phyloP scores from a whole-genome alignment of 2,888 invertebrate genomes.

The Calameuta pallipes region DNA sequence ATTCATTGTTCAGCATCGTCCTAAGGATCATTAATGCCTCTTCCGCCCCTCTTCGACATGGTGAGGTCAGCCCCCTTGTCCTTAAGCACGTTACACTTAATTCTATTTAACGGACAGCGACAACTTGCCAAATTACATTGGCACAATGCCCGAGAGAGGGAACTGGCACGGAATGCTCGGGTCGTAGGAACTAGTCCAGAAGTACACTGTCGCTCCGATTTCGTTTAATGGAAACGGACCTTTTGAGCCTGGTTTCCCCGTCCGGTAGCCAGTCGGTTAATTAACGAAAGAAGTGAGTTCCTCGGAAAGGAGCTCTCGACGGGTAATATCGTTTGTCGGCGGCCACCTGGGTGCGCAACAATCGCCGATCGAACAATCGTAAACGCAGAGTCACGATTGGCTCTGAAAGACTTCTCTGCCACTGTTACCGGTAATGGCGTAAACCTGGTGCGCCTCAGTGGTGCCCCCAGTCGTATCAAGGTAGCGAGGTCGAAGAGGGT shows the following conservation, averaged over 20 bases:
- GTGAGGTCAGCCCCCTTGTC: not conserved
- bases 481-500: not conserved
- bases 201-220: not conserved
- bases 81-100: not conserved
- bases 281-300: constrained; percentile 27
- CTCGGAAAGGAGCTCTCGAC: constrained; percentile 20
- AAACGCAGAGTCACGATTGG: constrained; percentile 41
- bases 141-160: not conserved
- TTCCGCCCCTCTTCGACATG: too few relatives aligned
- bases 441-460: not conserved
- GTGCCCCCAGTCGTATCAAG: not conserved
- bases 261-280: constrained; percentile 39
- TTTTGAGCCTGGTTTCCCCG: not conserved
- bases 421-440: constrained; percentile 19
- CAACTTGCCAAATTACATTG: not conserved
- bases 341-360: constrained; percentile 56
- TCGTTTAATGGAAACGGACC: not conserved
- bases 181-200: not conserved
- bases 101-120: not conserved
- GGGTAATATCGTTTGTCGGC: constrained; percentile 43
- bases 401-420: constrained; percentile 21
- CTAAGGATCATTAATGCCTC: not conserved
- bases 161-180: not conserved
- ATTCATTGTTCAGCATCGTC: not conserved
- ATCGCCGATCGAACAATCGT: constrained; percentile 57